phyloP scores from a whole-genome alignment of 2,888 invertebrate species.

The Acrocyrtus sp. region DNA sequence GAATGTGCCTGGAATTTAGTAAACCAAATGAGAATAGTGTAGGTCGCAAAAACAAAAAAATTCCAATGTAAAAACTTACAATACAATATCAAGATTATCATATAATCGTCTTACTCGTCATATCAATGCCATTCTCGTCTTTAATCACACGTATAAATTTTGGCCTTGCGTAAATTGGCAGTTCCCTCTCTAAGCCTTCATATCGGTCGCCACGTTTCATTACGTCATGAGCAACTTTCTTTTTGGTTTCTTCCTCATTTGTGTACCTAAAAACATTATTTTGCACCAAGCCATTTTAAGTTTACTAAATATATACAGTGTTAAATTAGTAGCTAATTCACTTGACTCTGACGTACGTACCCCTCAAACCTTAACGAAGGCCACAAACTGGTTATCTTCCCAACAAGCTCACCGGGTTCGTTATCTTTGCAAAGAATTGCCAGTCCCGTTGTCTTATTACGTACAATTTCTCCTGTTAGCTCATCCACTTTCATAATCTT shows the following conservation, averaged over 20 bases:
- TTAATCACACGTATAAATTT: constrained; percentile 69
- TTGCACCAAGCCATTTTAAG: not conserved
- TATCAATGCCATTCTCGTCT: constrained; percentile 43
- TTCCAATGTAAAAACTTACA: not conserved
- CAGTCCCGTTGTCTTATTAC: constrained; percentile 36
- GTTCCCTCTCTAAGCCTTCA: constrained; percentile 59
- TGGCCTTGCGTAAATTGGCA: constrained; percentile 71
- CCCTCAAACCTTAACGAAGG: constrained; percentile 38
- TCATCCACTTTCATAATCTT: constrained; percentile 33
- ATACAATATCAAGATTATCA: not conserved
- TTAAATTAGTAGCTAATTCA: not conserved
- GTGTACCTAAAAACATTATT: constrained; percentile 19
- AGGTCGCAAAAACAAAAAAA: constrained; percentile 61
- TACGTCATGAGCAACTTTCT: constrained; percentile 26
- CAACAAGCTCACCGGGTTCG: constrained; percentile 53
- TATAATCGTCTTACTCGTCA: constrained; percentile 67
- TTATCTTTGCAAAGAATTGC: constrained; percentile 38
- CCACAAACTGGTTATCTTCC: constrained; percentile 30
- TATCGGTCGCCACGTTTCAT: constrained; percentile 25
- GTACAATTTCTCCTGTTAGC: constrained; percentile 31
- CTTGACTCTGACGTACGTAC: too few relatives aligned
- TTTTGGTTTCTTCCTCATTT: constrained; percentile 19
- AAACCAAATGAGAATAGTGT: too few relatives aligned
- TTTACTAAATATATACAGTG: not conserved
- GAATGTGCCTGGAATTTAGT: constrained; percentile 82